Base-by-base conservation (phyloP, 2,888 invertebrate species). In the Megastigmus dorsalis region DNA sequence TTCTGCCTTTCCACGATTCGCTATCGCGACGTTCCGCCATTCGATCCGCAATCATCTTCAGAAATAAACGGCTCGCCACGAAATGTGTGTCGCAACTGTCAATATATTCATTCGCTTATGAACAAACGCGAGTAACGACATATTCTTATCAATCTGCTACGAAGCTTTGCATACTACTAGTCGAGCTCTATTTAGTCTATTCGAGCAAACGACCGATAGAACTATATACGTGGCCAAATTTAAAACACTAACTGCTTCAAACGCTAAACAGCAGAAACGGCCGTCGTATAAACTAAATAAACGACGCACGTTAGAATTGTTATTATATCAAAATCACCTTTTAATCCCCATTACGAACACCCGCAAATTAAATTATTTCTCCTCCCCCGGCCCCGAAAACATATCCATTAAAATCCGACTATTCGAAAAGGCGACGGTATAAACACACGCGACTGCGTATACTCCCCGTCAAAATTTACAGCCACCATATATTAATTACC, bases 11-110 rank as follows among this genome's bases (percentile, higher is more conserved):
- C 2, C 10, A 2, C 5, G 10, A 13, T 23, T 3, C 1, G n/a
- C 50, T 6, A n/a, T n/a, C 28, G n/a, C 1, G 20, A 28, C 50
- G 28, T 13, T n/a, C 50, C 50, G 18, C 20, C 50, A 33, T 33
- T 33, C 52, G 28, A 52, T 28, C n/a, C 23, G 41, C 52, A 65
- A 65, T 54, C 52, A 54, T 41, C 30, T 18, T 20, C 65, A 4
- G 28, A 65, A 65, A 65, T 65, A 65, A 52, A 52, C 10, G 9
- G 33, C 9, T 33, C 33, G 33, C 26, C 18, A 33, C 13, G 10
- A 41, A 52, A 65, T 52, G 41, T 52, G 41, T 65, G 38, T 65
- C 65, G 52, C 65, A 65, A 54, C 52, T 65, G 38, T 65, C 65
- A 54, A 38, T 28, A n/a, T n/a, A 23, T 60, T 43, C 43, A 54